phyloP scores from a whole-genome alignment of 1,140 invertebrate species.

The Eumaeus atala region DNA sequence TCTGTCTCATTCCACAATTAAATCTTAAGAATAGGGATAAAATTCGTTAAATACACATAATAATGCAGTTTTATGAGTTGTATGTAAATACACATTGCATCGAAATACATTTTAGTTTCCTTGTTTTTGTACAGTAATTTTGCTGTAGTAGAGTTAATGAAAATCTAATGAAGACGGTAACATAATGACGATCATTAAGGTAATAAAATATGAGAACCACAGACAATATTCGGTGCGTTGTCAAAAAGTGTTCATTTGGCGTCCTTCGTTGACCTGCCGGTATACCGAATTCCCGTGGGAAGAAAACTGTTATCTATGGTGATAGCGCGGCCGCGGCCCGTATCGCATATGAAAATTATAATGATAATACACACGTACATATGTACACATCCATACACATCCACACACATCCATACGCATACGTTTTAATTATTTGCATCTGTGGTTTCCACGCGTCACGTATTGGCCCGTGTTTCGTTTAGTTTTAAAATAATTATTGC shows the following conservation, averaged over 20 bases:
- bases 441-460: constrained; percentile 38
- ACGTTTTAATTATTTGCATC: constrained; percentile 57
- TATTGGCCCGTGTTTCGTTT: constrained; percentile 44
- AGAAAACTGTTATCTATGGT: constrained; percentile 52
- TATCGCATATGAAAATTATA: constrained; percentile 42
- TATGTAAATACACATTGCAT: too few relatives aligned
- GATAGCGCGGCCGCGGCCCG: constrained; percentile 36
- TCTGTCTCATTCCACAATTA: too few relatives aligned
- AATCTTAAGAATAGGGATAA: too few relatives aligned
- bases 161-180: too few relatives aligned
- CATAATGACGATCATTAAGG: too few relatives aligned
- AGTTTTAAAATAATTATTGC: constrained; percentile 34
- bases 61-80: too few relatives aligned
- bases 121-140: too few relatives aligned
- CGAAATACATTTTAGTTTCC: too few relatives aligned
- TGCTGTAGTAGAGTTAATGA: too few relatives aligned
- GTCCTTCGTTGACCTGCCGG: constrained; percentile 36
- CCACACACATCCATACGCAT: constrained; percentile 22
- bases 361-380: constrained; percentile 27
- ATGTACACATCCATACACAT: too few relatives aligned
- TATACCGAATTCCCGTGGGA: constrained; percentile 49
- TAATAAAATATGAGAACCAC: not conserved
- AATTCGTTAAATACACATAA: too few relatives aligned
- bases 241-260: constrained; percentile 14
- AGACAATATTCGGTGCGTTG: not conserved